phyloP scores from a whole-genome alignment of 2,797 vertebrate genomes.

The Vireo griseus region DNA sequence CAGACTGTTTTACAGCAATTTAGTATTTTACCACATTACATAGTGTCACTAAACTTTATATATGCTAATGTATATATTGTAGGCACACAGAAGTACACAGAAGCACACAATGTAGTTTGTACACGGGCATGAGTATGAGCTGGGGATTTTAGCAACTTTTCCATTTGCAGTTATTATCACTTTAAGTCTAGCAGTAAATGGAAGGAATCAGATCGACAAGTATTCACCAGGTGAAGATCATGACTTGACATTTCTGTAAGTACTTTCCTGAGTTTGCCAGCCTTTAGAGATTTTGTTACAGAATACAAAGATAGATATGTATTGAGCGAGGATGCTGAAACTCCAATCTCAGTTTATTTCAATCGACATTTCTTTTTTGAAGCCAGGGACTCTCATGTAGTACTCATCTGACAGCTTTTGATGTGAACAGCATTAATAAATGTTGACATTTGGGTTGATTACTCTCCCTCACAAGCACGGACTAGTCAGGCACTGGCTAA shows the following conservation, averaged over 20 bases:
- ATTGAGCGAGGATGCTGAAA: constrained; percentile 40
- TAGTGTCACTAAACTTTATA: not conserved
- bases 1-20: not conserved
- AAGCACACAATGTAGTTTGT: not conserved
- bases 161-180: constrained; percentile 35
- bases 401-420: constrained; percentile 26
- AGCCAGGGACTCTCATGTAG: constrained; percentile 2
- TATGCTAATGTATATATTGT: accelerated
- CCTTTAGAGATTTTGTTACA: constrained; percentile 27
- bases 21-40: not conserved
- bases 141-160: constrained; percentile 1
- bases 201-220: constrained; percentile 57
- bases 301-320: constrained; percentile 1
- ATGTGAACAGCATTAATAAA: constrained; percentile 56
- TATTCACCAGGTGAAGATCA: constrained; percentile 51
- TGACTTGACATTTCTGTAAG: constrained; percentile 59
- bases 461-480: constrained; percentile 1
- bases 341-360: constrained; percentile 55
- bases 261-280: constrained; percentile 10
- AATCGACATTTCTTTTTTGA: constrained; percentile 58
- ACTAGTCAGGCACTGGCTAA: not conserved
- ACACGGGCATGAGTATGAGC: accelerated
- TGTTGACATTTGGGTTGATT: constrained; percentile 50
- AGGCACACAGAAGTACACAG: not conserved
- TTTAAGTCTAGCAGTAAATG: constrained; percentile 30